A percentile compares a stretch with the other conserved stretches of the same genome.
Evolutionary conservation across 2,888 invertebrate species (phyloP).

Genomic region (Zele albiditarsus): DNA sequence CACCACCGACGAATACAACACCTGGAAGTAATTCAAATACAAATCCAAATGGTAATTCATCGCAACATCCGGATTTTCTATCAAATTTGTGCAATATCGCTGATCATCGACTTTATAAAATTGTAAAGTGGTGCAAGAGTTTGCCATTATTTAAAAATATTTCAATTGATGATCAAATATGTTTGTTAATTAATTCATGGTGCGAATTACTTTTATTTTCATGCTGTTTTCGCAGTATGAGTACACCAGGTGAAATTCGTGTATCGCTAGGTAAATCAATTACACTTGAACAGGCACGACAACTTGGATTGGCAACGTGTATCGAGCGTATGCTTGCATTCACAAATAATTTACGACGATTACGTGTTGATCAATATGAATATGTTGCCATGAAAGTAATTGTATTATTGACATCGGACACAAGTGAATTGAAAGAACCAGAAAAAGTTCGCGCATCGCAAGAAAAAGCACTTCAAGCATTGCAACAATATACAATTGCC

Average conservation of each 20-base stretch:
- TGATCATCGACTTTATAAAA: conserved; percentile 95
- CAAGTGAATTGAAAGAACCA: conserved; percentile 93
- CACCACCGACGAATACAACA: conserved; percentile 42
- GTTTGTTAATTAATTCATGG: conserved; percentile 97
- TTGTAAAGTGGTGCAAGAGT: conserved; percentile 99
- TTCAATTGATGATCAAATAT: conserved; percentile 98
- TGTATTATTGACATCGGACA: conserved; percentile 78
- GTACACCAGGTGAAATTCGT: conserved; percentile 91
- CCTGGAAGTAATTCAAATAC: conserved; percentile 48
- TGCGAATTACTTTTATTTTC: conserved; percentile 93
- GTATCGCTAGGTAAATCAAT: conserved; percentile 81
- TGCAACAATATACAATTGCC: conserved; percentile 91
- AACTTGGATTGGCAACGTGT: conserved; percentile 87
- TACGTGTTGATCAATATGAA: conserved; percentile 95
- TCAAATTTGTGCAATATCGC: conserved; percentile 95
- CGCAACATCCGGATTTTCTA: conserved; percentile 83
- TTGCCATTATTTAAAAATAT: conserved; percentile 97
- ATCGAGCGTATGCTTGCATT: conserved; percentile 96
- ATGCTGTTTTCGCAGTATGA: conserved; percentile 94
- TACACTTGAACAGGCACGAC: conserved; percentile 79
- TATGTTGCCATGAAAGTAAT: conserved; percentile 92
- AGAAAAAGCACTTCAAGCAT: conserved; percentile 92
- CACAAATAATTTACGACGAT: conserved; percentile 90
- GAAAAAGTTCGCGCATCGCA: conserved; percentile 95
- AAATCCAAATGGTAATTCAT: conserved; percentile 63